Evolutionary conservation across 1,140 invertebrate species (phyloP).

Genomic region (Gonatopus flavifemur): DNA sequence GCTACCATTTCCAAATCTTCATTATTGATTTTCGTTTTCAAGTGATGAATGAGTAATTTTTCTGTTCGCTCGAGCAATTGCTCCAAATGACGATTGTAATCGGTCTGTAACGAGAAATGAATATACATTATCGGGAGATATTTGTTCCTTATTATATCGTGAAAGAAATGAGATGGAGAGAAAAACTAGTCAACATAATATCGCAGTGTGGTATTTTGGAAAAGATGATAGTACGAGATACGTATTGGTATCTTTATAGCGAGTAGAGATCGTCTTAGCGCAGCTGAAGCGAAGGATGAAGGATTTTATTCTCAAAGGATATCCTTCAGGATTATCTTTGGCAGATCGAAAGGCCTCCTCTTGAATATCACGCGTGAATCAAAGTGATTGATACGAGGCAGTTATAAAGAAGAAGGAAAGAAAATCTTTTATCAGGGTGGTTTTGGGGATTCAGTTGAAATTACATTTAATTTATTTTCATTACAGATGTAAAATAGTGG

Average conservation of each 20-base stretch:
- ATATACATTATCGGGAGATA: background rate
- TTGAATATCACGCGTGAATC: slow-evolving; percentile 26
- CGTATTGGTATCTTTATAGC: too few relatives aligned
- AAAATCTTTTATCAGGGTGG: too few relatives aligned
- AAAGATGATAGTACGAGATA: too few relatives aligned
- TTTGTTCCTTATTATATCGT: too few relatives aligned
- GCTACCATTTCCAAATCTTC: slow-evolving; percentile 31
- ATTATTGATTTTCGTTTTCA: slow-evolving; percentile 31
- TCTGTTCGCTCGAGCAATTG: slow-evolving; percentile 52
- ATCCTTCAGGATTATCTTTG: slow-evolving; percentile 35
- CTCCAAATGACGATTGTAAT: slow-evolving; percentile 72
- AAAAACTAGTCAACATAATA: too few relatives aligned
- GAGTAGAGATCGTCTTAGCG: background rate
- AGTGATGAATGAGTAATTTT: slow-evolving; percentile 28
- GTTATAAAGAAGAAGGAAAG: too few relatives aligned
- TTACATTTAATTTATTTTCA: too few relatives aligned
- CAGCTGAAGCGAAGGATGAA: background rate
- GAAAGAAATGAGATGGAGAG: too few relatives aligned
- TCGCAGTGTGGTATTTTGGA: too few relatives aligned
- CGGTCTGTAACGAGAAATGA: slow-evolving; percentile 58
- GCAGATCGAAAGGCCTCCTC: slow-evolving; percentile 7
- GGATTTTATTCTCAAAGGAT: slow-evolving; percentile 11
- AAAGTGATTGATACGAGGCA: slow-evolving; percentile 35
- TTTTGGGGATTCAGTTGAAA: too few relatives aligned
- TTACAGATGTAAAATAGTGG: too few relatives aligned